Evolutionary conservation across 2,113 vertebrate genomes (phyloP).

Genomic region (Haliaeetus leucogaster): DNA sequence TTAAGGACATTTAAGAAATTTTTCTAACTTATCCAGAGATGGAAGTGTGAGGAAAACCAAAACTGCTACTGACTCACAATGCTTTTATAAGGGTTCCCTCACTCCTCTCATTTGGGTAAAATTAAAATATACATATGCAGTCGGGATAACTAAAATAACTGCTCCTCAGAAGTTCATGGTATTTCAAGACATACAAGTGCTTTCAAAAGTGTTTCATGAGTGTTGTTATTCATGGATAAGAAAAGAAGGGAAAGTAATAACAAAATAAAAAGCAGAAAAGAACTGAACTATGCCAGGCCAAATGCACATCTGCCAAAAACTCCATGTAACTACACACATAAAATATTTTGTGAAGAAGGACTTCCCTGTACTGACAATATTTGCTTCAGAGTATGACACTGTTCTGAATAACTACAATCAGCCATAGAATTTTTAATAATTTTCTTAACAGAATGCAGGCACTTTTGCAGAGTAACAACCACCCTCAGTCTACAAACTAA

Average conservation of each 20-base stretch:
- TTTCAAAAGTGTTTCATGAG: background rate
- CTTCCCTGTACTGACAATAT: background rate
- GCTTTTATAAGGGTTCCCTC: background rate
- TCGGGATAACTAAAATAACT: background rate
- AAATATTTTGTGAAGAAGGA: background rate
- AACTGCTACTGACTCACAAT: background rate
- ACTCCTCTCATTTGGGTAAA: background rate
- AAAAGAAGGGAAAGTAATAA: background rate
- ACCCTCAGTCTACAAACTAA: background rate
- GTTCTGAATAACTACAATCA: background rate
- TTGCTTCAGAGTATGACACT: background rate
- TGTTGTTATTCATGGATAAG: background rate
- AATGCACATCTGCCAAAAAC: background rate
- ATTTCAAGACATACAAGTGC: background rate
- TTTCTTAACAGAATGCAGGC: background rate
- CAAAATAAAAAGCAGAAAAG: background rate
- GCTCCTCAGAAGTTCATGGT: background rate
- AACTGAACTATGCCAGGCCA: background rate
- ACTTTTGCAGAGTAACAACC: background rate
- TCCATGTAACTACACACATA: background rate
- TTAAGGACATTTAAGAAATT: background rate
- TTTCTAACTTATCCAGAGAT: background rate
- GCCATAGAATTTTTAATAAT: background rate
- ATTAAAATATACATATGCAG: background rate
- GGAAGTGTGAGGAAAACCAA: background rate